Evolutionary conservation across 2,888 invertebrate genomes (phyloP).

Genomic region (Atrina japonica): DNA sequence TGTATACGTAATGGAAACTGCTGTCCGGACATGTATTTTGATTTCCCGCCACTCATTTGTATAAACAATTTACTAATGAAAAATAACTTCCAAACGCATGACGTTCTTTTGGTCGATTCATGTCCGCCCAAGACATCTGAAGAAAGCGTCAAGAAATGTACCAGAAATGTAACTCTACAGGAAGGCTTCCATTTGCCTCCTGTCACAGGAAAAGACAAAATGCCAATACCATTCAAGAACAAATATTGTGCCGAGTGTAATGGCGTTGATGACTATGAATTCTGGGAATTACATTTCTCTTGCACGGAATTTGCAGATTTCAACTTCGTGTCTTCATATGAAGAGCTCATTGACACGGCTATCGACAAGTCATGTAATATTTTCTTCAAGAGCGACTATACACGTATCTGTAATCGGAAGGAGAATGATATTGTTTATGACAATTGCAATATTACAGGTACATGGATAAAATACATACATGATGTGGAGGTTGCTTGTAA

Average conservation of each 20-base stretch:
- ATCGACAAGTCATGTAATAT: constrained; percentile 3
- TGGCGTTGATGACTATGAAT: neutral
- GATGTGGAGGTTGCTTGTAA: constrained; percentile 11
- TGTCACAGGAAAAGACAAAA: neutral
- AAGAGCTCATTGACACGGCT: neutral
- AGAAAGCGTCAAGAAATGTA: neutral
- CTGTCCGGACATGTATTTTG: constrained; percentile 19
- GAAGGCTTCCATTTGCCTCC: neutral
- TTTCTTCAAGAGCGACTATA: neutral
- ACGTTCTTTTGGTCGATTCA: neutral
- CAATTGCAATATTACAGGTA: constrained; percentile 22
- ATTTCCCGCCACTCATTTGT: neutral
- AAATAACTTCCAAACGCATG: neutral
- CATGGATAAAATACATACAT: constrained; percentile 1
- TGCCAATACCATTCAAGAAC: constrained; percentile 6
- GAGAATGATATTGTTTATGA: neutral
- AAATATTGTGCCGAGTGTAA: constrained; percentile 20
- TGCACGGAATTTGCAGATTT: constrained; percentile 22
- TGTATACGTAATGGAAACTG: constrained; percentile 8
- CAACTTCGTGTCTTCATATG: constrained; percentile 22
- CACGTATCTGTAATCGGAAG: neutral
- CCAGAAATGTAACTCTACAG: neutral
- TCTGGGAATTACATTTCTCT: constrained; percentile 7
- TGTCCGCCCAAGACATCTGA: constrained; percentile 1
- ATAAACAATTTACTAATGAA: too few species aligned